Conservation (phyloP, 2,113 vertebrate species). For the Tachuris rubrigastra region DNA sequence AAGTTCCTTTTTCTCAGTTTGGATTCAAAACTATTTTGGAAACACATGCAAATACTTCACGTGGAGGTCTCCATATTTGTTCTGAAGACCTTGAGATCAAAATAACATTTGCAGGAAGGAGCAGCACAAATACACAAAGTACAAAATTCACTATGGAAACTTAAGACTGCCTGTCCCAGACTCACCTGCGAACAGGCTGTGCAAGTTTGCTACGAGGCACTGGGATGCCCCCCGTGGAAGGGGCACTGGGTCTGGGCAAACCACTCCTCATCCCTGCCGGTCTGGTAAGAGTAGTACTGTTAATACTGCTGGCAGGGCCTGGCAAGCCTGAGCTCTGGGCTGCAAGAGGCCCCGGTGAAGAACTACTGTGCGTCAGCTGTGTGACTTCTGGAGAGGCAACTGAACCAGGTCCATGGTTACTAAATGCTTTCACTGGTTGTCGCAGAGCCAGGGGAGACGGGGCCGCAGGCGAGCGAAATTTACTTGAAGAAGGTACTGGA, state of each 20-base stretch:
- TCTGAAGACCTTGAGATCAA: background rate
- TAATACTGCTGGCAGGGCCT: slow-evolving; percentile 71
- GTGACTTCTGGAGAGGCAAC: slow-evolving; percentile 68
- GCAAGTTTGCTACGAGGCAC: slow-evolving; percentile 97
- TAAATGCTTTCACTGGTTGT: slow-evolving; percentile 92
- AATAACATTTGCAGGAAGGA: background rate
- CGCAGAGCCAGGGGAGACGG: slow-evolving; percentile 91
- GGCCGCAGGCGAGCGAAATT: slow-evolving; percentile 88
- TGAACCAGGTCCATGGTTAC: slow-evolving; percentile 78
- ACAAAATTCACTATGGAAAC: background rate
- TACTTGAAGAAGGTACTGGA: slow-evolving; percentile 94
- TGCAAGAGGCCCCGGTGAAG: slow-evolving; percentile 72
- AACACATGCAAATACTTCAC: background rate
- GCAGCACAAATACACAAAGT: background rate
- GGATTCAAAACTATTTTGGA: background rate
- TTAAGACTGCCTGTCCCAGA: background rate
- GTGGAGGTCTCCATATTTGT: background rate
- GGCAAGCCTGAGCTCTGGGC: slow-evolving; percentile 69
- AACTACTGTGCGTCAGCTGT: slow-evolving; percentile 72
- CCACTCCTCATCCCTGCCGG: slow-evolving; percentile 87
- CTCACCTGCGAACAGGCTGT: slow-evolving; percentile 94
- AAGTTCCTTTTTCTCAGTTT: background rate
- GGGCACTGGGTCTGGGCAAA: slow-evolving; percentile 89
- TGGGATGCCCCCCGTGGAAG: slow-evolving; percentile 85
- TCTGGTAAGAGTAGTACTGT: slow-evolving; percentile 85